Evolutionary conservation across 2,113 vertebrate species (phyloP).

Genomic region (Brachypodius melanocephalos): DNA sequence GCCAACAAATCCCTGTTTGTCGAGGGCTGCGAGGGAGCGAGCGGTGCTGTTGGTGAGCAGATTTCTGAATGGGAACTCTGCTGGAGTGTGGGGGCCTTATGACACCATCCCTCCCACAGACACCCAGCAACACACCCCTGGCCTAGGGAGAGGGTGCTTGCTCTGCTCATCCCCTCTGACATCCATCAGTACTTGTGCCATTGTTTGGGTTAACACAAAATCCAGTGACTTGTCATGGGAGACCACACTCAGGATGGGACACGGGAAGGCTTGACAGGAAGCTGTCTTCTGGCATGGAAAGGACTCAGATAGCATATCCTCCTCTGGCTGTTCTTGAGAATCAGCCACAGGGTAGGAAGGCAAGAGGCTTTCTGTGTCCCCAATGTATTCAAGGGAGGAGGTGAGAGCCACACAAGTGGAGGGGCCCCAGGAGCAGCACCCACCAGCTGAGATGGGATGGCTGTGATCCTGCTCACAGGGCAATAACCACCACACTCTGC

Average conservation of each 20-base stretch:
- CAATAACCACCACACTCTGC: neutral
- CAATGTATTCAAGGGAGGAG: accelerated
- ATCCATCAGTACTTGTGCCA: accelerated
- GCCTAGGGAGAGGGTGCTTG: neutral
- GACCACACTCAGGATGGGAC: accelerated
- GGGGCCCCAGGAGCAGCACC: neutral
- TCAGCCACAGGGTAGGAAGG: accelerated
- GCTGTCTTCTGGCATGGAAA: neutral
- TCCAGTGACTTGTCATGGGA: accelerated
- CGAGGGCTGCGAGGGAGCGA: neutral
- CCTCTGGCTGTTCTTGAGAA: neutral
- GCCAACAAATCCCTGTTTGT: neutral
- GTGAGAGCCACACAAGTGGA: accelerated
- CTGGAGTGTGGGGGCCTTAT: neutral
- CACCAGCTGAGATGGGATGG: accelerated
- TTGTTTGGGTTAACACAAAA: neutral
- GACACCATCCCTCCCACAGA: neutral
- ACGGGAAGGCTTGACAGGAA: neutral
- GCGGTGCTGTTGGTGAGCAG: neutral
- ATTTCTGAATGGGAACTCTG: neutral
- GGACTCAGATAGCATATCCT: neutral
- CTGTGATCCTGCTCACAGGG: neutral
- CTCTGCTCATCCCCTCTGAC: neutral
- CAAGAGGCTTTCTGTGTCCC: neutral
- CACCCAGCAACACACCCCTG: neutral